phyloP scores from a whole-genome alignment of 2,113 vertebrate genomes.

The Cercopithecus mona region DNA sequence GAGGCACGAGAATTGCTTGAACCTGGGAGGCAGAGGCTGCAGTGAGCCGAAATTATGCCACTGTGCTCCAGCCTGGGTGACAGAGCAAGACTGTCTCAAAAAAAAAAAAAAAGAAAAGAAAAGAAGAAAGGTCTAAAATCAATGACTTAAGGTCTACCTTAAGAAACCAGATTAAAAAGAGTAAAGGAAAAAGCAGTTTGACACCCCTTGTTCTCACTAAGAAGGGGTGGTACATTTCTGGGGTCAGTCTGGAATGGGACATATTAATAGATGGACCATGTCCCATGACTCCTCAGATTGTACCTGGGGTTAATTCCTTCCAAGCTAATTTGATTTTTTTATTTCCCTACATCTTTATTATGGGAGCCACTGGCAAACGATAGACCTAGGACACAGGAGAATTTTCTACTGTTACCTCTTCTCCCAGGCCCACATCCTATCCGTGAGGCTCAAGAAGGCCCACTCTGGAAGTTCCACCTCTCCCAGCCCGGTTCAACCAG shows the following conservation, averaged over 20 bases:
- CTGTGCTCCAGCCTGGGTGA: too few species aligned
- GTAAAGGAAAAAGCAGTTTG: background rate
- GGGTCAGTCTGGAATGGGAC: background rate
- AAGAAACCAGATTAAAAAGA: background rate
- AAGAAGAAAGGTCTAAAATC: slow-evolving; percentile 20
- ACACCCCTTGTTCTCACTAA: background rate
- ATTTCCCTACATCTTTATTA: background rate
- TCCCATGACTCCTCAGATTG: background rate
- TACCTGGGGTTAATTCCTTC: background rate
- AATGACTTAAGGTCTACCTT: background rate
- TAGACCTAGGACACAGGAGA: background rate
- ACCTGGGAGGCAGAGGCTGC: too few species aligned
- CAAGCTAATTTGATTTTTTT: background rate
- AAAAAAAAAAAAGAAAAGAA: background rate
- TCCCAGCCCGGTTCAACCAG: background rate
- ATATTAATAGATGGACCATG: background rate
- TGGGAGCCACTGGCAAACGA: background rate
- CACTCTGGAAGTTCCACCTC: background rate
- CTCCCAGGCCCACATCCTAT: background rate
- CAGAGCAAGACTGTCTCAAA: too few species aligned
- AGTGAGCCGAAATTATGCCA: too few species aligned
- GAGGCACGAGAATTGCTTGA: too few species aligned
- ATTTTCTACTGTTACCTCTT: background rate
- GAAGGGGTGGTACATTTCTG: background rate
- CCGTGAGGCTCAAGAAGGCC: background rate